Evolutionary conservation across 2,113 vertebrate species (phyloP), one percentile per base, ranked within the genome.

Genomic region (Pelobates fuscus): DNA sequence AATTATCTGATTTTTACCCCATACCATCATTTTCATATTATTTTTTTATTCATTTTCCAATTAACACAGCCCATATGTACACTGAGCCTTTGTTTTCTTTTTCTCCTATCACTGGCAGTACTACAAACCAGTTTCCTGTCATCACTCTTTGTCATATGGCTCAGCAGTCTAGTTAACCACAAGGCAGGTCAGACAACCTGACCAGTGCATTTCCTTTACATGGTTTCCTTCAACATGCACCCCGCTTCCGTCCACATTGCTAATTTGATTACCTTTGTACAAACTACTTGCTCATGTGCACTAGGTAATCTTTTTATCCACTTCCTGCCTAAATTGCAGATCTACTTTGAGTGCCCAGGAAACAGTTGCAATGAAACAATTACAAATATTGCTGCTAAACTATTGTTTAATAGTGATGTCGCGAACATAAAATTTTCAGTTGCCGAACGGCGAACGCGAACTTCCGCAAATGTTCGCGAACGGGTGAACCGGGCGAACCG

Each of bases 71-170:
- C 10, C 46, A 52, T n/a, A 17, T 52, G 46, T 15, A 15, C 46
- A 41, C 18, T 69, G 24, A 44, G 32, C 1, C 81, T 84, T 86
- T 85, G 85, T 85, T 89, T 91, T 86, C 85, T 90, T 81, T 85
- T 82, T 78, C 72, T 79, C 78, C 77, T 81, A 80, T 41, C 81
- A 78, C 32, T 64, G 43, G 63, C 80, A 71, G 63, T 65, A 37
- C n/a, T n/a, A n/a, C 57, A 52, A 82, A 78, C 79, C 37, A 65
- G 58, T 44, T 84, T 84, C 72, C 74, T 81, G 74, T 79, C 67
- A 76, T 77, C 2, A 1, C 18, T 41, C 43, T 82, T 80, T 67
- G 70, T 25, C 57, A 41, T 78, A 79, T 79, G 54, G 79, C 84
- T 78, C 71, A 71, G 37, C 46, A 18, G 46, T 60, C 24, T 21